Conservation (phyloP, 2,888 invertebrate genomes). For the Onthophagus sagittarius region DNA sequence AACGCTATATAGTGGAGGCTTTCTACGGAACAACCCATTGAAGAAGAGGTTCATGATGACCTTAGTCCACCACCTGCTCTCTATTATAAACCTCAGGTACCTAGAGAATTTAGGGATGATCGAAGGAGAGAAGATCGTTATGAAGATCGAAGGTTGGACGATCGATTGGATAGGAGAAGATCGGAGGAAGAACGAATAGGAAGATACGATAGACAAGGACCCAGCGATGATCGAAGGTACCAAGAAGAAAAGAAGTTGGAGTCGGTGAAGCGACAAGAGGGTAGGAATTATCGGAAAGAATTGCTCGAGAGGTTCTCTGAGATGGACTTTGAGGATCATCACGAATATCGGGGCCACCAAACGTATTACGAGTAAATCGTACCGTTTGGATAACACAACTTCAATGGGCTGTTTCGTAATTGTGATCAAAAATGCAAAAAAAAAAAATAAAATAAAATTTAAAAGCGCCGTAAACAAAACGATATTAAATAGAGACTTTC, state of each 20-base stretch:
- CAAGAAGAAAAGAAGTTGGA: constrained; percentile 22
- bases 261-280: constrained; percentile 36
- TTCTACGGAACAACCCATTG: constrained; percentile 51
- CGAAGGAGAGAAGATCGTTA: constrained; percentile 19
- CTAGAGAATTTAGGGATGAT: constrained; percentile 44
- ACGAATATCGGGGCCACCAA: constrained; percentile 43
- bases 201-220: constrained; percentile 27
- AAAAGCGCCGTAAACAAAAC: constrained; percentile 26
- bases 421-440: constrained; percentile 35
- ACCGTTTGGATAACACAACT: constrained; percentile 32
- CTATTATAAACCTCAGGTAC: constrained; percentile 45
- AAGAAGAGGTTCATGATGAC: constrained; percentile 48
- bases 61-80: constrained; percentile 40
- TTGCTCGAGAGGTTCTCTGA: constrained; percentile 46
- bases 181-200: constrained; percentile 23
- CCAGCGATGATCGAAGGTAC: constrained; percentile 28
- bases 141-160: constrained; percentile 17
- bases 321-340: constrained; percentile 47
- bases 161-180: constrained; percentile 25
- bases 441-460: constrained; percentile 5
- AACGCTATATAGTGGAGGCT: constrained; percentile 69
- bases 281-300: constrained; percentile 46
- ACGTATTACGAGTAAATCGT: constrained; percentile 44
- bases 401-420: constrained; percentile 49
- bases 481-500: constrained; percentile 37